Percentiles rank a stretch among this genome's conserved stretches.
Evolutionary conservation across 2,113 vertebrate genomes (phyloP).

Genomic region (Cochlearius cochlearius): DNA sequence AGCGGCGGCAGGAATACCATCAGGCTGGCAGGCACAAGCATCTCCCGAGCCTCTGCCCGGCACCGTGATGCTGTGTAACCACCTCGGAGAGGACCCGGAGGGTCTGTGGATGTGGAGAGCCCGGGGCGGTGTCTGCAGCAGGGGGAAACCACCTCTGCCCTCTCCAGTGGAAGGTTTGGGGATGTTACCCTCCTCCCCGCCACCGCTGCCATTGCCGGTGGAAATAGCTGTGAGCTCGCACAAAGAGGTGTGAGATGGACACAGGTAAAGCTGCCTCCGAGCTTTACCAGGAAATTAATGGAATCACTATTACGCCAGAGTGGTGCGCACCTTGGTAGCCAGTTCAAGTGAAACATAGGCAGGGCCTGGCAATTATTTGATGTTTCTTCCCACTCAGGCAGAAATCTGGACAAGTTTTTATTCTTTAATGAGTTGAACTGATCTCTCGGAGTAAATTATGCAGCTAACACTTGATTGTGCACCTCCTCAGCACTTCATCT

Average conservation of each 20-base stretch:
- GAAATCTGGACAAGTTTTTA: not conserved
- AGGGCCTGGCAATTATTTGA: not conserved
- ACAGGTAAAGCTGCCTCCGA: not conserved
- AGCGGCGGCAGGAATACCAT: not conserved
- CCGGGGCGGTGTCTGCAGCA: fast-evolving
- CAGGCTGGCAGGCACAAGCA: too few relatives aligned
- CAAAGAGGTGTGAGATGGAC: not conserved
- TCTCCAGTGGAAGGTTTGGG: too few relatives aligned
- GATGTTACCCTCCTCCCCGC: not conserved
- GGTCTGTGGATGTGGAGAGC: not conserved
- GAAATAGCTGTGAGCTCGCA: not conserved
- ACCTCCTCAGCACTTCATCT: not conserved
- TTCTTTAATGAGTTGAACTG: not conserved
- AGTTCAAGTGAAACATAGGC: not conserved
- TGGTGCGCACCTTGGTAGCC: not conserved
- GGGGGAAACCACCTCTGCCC: too few relatives aligned
- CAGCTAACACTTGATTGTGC: not conserved
- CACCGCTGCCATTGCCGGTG: not conserved
- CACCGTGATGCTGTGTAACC: fast-evolving
- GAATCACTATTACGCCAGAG: not conserved
- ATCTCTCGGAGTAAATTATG: not conserved
- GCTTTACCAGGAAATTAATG: not conserved
- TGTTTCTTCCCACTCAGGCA: not conserved
- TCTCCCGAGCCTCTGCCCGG: not conserved
- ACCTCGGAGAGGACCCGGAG: fast-evolving